Evolutionary conservation across 2,113 vertebrate species (phyloP), one percentile per base, ranked within the genome.

Genomic region (Catharus minimus): DNA sequence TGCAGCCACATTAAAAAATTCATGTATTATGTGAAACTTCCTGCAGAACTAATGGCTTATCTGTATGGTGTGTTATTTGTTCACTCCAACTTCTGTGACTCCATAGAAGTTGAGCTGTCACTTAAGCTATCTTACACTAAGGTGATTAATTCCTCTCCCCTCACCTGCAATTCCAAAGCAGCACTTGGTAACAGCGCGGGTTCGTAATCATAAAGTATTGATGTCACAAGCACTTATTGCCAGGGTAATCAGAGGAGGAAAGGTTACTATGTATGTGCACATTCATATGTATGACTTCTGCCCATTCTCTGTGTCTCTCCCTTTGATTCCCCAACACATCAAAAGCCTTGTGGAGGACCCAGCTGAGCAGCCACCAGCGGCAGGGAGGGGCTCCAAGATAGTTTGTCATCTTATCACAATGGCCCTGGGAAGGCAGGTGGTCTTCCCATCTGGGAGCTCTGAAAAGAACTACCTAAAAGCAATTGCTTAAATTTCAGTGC

Each of bases 191-290:
- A 88, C 47, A 24, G 18, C 2, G 2, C 47, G 4, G 30, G 52
- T 33, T 89, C 33, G 2, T 76, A 85, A 85, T 95, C 94, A 95
- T 82, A 22, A 96, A 93, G 94, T 89, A 95, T 84, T 95, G 91
- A 96, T 96, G 74, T 73, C 83, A 86, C 85, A 61, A 90, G 69
- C 78, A 83, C 92, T 94, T 94, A 89, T 95, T 93, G 93, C 86
- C 68, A 74, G 78, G 36, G 43, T 68, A 92, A 80, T 89, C 68
- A 82, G 88, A 95, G 62, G 67, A 95, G 67, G 80, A 95, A 97
- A 97, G 92, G 89, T 94, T 95, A 95, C 83, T 79, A n/a, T 71
- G 67, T 44, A 89, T 85, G 82, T 61, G 86, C 41, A 57, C 77
- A 85, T 95, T 92, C 88, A 92, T 91, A 95, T 94, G 89, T 61